Percentiles rank a stretch among this genome's conserved stretches.
Evolutionary conservation across 37 sponge, comb jelly and placozoan genomes (phyloP).

Genomic region (Eunapius fragilis): DNA sequence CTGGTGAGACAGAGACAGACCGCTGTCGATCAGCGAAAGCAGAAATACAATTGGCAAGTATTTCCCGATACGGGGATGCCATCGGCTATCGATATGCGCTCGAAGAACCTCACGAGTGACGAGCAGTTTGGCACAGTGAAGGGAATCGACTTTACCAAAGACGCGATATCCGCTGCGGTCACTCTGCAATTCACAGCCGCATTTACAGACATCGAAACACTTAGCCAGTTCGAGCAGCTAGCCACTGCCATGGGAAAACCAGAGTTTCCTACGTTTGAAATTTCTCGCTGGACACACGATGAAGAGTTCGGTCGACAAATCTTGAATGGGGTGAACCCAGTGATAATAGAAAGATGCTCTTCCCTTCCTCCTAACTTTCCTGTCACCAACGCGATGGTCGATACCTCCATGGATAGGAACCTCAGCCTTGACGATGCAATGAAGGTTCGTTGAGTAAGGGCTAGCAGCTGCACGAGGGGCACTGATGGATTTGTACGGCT

Average conservation of each 20-base stretch:
- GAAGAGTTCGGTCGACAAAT: slow-evolving; percentile 70
- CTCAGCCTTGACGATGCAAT: slow-evolving; percentile 41
- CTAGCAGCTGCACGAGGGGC: too few relatives aligned
- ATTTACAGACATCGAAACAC: neutral
- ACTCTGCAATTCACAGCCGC: neutral
- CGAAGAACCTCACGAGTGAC: slow-evolving; percentile 5
- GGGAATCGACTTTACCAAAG: slow-evolving; percentile 1
- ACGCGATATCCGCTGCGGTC: neutral
- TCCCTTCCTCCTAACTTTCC: slow-evolving; percentile 52
- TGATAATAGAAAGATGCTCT: slow-evolving; percentile 20
- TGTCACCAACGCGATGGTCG: slow-evolving; percentile 56
- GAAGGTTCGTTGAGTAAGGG: slow-evolving; percentile 35
- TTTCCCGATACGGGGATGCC: slow-evolving; percentile 6
- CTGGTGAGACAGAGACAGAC: slow-evolving; percentile 9
- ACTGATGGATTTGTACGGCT: too few relatives aligned
- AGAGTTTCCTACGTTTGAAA: neutral
- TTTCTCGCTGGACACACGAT: slow-evolving; percentile 56
- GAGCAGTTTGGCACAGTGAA: slow-evolving; percentile 42
- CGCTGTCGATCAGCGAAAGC: neutral
- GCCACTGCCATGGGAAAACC: neutral
- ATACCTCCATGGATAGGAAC: slow-evolving; percentile 15
- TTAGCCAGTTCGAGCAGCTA: neutral
- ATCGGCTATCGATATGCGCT: slow-evolving; percentile 2
- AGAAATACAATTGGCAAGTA: slow-evolving; percentile 29
- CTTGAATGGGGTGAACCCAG: slow-evolving; percentile 59